phyloP scores from a whole-genome alignment of 2,113 vertebrate genomes.

The Tragelaphus buxtoni region DNA sequence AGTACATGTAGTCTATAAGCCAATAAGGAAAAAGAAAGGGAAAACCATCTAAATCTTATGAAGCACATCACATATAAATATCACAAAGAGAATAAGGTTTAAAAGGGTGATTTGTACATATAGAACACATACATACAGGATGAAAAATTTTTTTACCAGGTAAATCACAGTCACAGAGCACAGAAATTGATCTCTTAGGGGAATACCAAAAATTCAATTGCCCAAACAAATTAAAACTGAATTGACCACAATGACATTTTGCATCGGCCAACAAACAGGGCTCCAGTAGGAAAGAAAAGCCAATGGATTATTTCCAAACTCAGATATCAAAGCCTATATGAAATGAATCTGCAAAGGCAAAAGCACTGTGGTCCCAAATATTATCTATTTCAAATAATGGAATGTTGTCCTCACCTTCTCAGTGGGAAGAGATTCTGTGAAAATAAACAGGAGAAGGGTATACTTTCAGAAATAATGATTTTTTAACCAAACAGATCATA shows the following conservation, averaged over 20 bases:
- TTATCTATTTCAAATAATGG: background rate
- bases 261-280: background rate
- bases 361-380: background rate
- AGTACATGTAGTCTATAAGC: background rate
- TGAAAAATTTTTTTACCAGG: background rate
- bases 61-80: background rate
- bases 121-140: background rate
- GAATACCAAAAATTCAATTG: background rate
- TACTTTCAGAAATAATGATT: background rate
- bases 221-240: slow-evolving; percentile 6
- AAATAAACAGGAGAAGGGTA: background rate
- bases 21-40: background rate
- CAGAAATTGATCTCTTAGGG: background rate
- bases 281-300: background rate
- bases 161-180: background rate
- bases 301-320: background rate
- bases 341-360: background rate
- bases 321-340: background rate
- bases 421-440: background rate
- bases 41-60: background rate
- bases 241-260: background rate
- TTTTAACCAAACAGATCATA: background rate
- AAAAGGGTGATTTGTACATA: background rate
- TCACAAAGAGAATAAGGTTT: background rate
- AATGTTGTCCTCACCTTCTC: background rate